A percentile compares a stretch with the other conserved stretches of the same genome.
These are phyloP conservation scores for Agrotis exclamationis DNA, from an alignment of 2,888 invertebrate genomes.

Conservation along the genomic window DNA sequence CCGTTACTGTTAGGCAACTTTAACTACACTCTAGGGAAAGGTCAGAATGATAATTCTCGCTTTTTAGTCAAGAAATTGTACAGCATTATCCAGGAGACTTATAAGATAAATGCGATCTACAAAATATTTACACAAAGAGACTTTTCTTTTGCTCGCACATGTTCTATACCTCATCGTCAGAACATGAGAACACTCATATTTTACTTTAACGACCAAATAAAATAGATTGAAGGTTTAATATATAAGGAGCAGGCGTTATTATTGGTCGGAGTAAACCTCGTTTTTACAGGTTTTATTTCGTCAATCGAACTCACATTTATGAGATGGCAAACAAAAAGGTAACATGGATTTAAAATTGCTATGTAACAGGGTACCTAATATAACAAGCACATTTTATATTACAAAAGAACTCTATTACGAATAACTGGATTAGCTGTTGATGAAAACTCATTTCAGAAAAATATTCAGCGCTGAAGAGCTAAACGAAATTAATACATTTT, in stretches of 20 bases:
- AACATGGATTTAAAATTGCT: slow-evolving; percentile 28
- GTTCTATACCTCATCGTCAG: background rate
- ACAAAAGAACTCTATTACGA: slow-evolving; percentile 43
- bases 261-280: slow-evolving; percentile 19
- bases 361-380: slow-evolving; percentile 22
- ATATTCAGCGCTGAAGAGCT: slow-evolving; percentile 1
- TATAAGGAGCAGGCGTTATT: slow-evolving; percentile 23
- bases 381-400: slow-evolving; percentile 22
- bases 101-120: slow-evolving; percentile 20
- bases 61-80: slow-evolving; percentile 19
- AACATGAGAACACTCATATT: slow-evolving; percentile 26
- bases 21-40: slow-evolving; percentile 34
- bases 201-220: slow-evolving; percentile 33
- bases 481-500: slow-evolving; percentile 23
- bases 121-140: slow-evolving; percentile 19
- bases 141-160: slow-evolving; percentile 14
- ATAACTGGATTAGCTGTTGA: slow-evolving; percentile 36
- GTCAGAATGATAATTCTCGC: slow-evolving; percentile 30
- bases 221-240: slow-evolving; percentile 41
- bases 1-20: slow-evolving; percentile 3
- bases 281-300: slow-evolving; percentile 26
- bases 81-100: slow-evolving; percentile 21
- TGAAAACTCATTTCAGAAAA: slow-evolving; percentile 30
- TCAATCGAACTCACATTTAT: slow-evolving; percentile 11
- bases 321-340: slow-evolving; percentile 22